Evolutionary conservation across 1,140 invertebrate genomes (phyloP), one percentile per base, ranked within the genome.

Genomic region (Rhopalosiphum padi): DNA sequence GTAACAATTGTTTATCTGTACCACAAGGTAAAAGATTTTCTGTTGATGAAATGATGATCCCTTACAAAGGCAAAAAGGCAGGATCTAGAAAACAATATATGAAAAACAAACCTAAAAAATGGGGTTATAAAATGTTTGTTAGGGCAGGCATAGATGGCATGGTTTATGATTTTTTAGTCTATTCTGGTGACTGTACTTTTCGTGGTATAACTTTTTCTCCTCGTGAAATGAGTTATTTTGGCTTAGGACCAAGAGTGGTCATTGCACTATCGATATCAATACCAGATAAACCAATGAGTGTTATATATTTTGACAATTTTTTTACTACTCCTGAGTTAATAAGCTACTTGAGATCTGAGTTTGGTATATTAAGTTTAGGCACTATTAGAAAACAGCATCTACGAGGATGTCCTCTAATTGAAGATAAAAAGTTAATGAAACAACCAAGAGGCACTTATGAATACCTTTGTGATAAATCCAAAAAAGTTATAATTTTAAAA

Each of bases 41-140:
- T 41, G 94, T 95, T 51, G 95, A 96, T 94, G 95, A 96, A 94
- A 95, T 95, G 94, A 96, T 96, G 95, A 94, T 96, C 11, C 95
- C 94, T 53, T 96, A 95, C 94, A 96, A 96, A 94, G 95, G 95
- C 2, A 94, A 94, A 46, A 94, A 95, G 94, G 95, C 95, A 46
- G 95, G 95, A 41, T 94, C 91, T 68, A 94, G 94, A n/a, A 94
- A 94, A 46, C 95, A 95, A 87, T 95, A 95, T 93, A 94, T 95
- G 37, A 94, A 94, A 46, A 94, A 93, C 30, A 95, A 95, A 92
- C 95, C 95, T n/a, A 94, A 94, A 82, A 95, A 95, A 93, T 94
- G 94, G 94, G 95, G 95, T 21, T 95, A 95, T 35, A 96, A 95
- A 94, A 93, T 95, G 90, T 96, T 95, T 94, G 94, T 95, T 60